Evolutionary conservation across 2,113 vertebrate genomes (phyloP).

Genomic region (Pagrus major): DNA sequence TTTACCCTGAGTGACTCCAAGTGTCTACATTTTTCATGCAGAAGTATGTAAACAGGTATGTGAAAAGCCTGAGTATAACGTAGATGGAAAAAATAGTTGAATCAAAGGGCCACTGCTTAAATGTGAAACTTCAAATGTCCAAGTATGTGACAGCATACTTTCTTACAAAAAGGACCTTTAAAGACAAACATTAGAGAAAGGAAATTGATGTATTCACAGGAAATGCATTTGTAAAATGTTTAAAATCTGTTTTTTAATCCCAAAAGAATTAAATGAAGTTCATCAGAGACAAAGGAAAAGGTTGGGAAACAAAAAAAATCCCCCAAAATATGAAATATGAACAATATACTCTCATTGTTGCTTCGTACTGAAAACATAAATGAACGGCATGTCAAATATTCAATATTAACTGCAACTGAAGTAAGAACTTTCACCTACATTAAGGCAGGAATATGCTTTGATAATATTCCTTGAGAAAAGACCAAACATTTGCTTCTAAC

Average conservation of each 20-base stretch:
- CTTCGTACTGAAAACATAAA: background rate
- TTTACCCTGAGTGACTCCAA: slow-evolving; percentile 10
- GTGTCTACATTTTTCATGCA: slow-evolving; percentile 46
- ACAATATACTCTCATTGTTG: background rate
- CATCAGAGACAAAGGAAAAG: no score
- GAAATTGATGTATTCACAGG: background rate
- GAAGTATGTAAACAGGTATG: background rate
- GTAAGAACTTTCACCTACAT: background rate
- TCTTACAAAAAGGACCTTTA: no score
- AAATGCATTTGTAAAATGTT: background rate
- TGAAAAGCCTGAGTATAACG: background rate
- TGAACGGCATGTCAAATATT: background rate
- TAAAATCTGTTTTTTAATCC: background rate
- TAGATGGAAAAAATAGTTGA: background rate
- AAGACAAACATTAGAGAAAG: background rate
- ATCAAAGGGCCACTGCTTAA: background rate
- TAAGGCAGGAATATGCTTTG: background rate
- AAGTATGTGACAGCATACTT: no score
- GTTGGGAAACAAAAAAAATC: background rate
- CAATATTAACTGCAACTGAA: background rate
- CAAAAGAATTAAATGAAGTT: background rate
- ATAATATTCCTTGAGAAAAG: background rate
- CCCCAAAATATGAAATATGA: background rate
- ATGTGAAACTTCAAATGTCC: background rate
- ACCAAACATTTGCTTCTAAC: background rate